Evolutionary conservation across 1,140 invertebrate species (phyloP).

Genomic region (Drosophila watanabei): DNA sequence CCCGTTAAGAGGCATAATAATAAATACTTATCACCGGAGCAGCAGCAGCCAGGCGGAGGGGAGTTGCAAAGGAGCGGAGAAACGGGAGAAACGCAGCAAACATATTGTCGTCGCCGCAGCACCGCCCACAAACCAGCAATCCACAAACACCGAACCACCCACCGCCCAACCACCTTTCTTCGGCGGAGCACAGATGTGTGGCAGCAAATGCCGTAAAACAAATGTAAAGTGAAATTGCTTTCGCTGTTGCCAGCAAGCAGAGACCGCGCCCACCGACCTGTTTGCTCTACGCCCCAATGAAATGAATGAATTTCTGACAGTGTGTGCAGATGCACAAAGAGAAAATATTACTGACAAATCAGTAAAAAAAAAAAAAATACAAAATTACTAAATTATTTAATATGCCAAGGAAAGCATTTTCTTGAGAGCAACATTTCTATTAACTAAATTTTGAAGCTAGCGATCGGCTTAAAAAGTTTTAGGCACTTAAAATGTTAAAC

Average conservation of each 20-base stretch:
- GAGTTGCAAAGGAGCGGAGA: conserved; percentile 12
- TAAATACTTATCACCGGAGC: conserved; percentile 75
- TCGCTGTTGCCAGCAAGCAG: conserved; percentile 57
- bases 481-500: not conserved
- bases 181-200: conserved; percentile 53
- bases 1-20: conserved; percentile 82
- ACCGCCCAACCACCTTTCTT: conserved; percentile 18
- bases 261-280: conserved; percentile 58
- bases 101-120: conserved; percentile 63
- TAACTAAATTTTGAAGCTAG: not conserved
- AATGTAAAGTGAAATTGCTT: conserved; percentile 84
- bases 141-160: conserved; percentile 6
- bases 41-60: not conserved
- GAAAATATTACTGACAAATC: not conserved
- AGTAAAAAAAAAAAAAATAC: not conserved
- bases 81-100: conserved; percentile 40
- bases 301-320: conserved; percentile 48
- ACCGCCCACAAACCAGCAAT: conserved; percentile 18
- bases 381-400: not conserved
- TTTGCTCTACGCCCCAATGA: conserved; percentile 39
- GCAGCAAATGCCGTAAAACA: conserved; percentile 81
- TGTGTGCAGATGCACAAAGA: conserved; percentile 5
- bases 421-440: too few relatives aligned
- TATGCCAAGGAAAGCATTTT: not conserved
- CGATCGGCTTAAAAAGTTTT: not conserved